Evolutionary conservation across 2,113 vertebrate genomes (phyloP), one percentile per base, ranked within the genome.

Genomic region (Campylorhamphus procurvoides): DNA sequence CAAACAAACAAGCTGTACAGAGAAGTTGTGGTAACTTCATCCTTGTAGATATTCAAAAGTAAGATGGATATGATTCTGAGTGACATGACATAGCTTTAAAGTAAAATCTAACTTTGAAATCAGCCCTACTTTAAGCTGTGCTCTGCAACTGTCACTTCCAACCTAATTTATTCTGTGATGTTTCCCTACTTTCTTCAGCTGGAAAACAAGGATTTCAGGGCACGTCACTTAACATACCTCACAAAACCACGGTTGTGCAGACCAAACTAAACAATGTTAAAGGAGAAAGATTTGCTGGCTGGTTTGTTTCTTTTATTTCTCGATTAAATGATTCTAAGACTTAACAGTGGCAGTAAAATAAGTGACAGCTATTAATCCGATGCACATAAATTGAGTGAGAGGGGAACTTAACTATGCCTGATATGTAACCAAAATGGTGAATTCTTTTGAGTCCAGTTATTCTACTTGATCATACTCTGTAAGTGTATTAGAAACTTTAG

Each of bases 111-210:
- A 58, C 77, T 91, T 89, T 74, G 39, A 95, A 84, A 87, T 82
- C 52, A 63, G 47, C 28, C 28, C 52, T 67, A 42, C 47, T 67
- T 74, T 81, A 15, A 91, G 77, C 31, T 35, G 17, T 25, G 64
- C 87, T 47, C 88, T 89, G 46, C 64, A 93, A 59, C 88, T 90
- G 83, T 90, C 93, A 93, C 62, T 96, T 90, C 33, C 71, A 93
- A 85, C 27, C 56, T 71, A 29, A 89, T 67, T 63, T 72, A 67
- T 62, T 68, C n/a, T 55, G 18, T 55, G 71, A 84, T 22, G 29
- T 44, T 96, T 33, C 49, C 71, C 50, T 55, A 68, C 62, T 60
- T 72, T 90, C 56, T 90, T 82, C 66, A 90, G 56, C 9, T 59
- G 56, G 19, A 93, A 84, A 95, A 74, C 23, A 85, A 68, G 16